Base-by-base conservation (phyloP, 1,140 invertebrate genomes). In the Rhizoglyphus robini region DNA sequence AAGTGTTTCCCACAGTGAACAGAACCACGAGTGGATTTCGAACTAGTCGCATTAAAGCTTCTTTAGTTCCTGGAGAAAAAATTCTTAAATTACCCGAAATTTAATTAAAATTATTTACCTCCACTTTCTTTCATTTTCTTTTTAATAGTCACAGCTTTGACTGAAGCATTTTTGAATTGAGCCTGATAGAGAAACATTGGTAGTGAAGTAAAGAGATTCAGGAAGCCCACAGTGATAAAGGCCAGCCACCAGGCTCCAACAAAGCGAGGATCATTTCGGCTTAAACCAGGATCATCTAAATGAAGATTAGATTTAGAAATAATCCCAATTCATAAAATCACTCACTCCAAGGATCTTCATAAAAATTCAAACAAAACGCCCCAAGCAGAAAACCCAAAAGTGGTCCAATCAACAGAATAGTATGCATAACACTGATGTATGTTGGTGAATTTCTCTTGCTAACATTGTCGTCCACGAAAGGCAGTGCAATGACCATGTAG, bases 401-500 rank as follows among this genome's bases (percentile, higher is more conserved):
- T n/a, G n/a, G n/a, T n/a, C n/a, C n/a, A n/a, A n/a, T n/a, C n/a
- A n/a, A n/a, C n/a, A n/a, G n/a, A n/a, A n/a, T n/a, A n/a, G n/a
- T n/a, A n/a, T n/a, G n/a, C n/a, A n/a, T n/a, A n/a, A n/a, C 41
- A 23, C 41, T 46, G 41, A 46, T 46, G 41, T 46, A 46, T 23
- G 23, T 46, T 46, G 41, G 41, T 23, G 41, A 15, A 23, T 46
- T 46, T 23, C 23, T 46, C 41, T 46, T 46, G 15, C 41, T 46
- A n/a, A n/a, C n/a, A n/a, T n/a, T n/a, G n/a, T n/a, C n/a, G n/a
- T n/a, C n/a, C n/a, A n/a, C n/a, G n/a, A n/a, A 69, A 18, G 74
- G 74, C 27, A 71, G 38, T n/a, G 72, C 73, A 25, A 74, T 54
- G 4, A 72, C 57, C 59, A 64, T 69, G 59, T 65, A 72, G 34